Percentiles rank a stretch among this genome's conserved stretches.
Evolutionary conservation across 2,888 invertebrate species (phyloP).

Genomic region (Drosophila diplacantha): DNA sequence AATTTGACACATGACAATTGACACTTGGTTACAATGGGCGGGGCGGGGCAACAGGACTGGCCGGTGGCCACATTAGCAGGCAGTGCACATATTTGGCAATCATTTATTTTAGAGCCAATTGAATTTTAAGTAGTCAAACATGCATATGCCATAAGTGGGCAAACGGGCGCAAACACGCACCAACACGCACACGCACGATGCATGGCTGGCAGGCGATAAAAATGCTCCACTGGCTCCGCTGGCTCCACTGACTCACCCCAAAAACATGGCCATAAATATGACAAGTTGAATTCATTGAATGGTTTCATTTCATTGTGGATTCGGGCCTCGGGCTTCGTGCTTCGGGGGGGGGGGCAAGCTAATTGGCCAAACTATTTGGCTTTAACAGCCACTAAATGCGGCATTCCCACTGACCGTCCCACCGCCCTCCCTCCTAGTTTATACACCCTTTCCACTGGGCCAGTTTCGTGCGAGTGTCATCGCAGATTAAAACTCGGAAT

Average conservation of each 20-base stretch:
- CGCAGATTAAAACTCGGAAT: constrained; percentile 32
- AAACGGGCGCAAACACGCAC: constrained; percentile 9
- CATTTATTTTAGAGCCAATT: constrained; percentile 54
- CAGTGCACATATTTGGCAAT: constrained; percentile 47
- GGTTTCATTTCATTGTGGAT: constrained; percentile 19
- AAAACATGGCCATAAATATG: constrained; percentile 46
- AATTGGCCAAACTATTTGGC: constrained; percentile 39
- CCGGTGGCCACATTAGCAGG: constrained; percentile 4
- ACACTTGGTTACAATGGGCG: constrained; percentile 47
- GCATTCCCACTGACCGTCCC: neutral
- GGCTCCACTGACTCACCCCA: neutral
- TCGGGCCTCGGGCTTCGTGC: too few relatives aligned
- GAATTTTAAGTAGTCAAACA: constrained; percentile 57
- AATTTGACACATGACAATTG: constrained; percentile 58
- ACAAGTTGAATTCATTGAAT: constrained; percentile 44
- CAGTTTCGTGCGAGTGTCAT: constrained; percentile 37
- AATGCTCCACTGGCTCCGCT: constrained; percentile 1
- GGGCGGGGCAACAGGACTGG: neutral
- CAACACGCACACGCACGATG: constrained; percentile 11
- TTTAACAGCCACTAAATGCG: constrained; percentile 32
- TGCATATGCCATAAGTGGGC: constrained; percentile 43
- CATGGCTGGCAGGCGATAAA: constrained; percentile 35
- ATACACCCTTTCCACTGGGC: too few relatives aligned
- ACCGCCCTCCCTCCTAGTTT: neutral
- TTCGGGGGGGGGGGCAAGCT: constrained; percentile 5